Base-by-base conservation (phyloP, 2,888 invertebrate species). In the Calameuta filiformis region DNA sequence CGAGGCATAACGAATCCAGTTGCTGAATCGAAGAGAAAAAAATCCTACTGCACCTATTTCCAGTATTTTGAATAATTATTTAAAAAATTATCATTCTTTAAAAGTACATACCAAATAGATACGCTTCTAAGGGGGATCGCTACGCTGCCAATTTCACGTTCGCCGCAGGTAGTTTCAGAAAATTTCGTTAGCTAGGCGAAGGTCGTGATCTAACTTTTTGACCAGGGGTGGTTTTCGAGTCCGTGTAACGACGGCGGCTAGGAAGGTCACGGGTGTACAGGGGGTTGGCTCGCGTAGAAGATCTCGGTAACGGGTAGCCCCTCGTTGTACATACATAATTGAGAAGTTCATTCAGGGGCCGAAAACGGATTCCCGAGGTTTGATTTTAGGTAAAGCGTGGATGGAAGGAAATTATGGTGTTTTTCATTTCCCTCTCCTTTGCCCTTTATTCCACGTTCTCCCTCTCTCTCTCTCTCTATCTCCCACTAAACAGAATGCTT, bases 381-480 rank as follows among this genome's bases (percentile, higher is more conserved):
- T 81, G 78, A 81, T 81, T 80, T 78, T 76, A 78, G 75, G 73
- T 74, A 73, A 68, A 75, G 40, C 34, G 35, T 30, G 73, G 69
- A 35, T 75, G 73, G 73, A 33, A 79, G 77, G 74, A 77, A 77
- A 79, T 80, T 75, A 79, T 75, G 76, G 71, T 35, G 68, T 73
- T 31, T 73, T 76, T 31, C 71, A 34, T 68, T 35, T 68, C 68
- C 35, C 74, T 30, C 30, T n/a, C 15, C 6, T 15, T 40, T 15
- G 35, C 35, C 6, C 6, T 23, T 40, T 40, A 40, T 40, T 35
- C 33, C 31, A 40, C 69, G 75, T 76, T 76, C 73, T 31, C 69
- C 56, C 77, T 71, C 68, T 35, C 31, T 33, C 33, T 33, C 33
- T 33, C 40, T 76, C 69, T 74, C 69, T 78, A 35, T 77, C 76